Evolutionary conservation across 2,888 invertebrate genomes (phyloP).

Genomic region (Hydrotaea diabolus): DNA sequence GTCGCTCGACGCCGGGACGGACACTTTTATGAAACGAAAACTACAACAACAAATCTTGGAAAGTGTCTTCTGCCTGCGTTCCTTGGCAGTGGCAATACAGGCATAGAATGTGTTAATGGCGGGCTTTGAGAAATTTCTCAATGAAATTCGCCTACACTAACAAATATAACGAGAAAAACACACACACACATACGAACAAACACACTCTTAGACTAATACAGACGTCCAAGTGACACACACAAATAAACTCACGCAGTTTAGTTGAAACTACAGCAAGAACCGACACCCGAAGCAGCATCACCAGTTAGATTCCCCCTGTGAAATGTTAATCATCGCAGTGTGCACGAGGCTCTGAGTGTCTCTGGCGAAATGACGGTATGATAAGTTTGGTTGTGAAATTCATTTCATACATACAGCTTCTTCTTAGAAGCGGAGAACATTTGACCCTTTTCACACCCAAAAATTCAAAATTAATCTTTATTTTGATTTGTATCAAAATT

Average conservation of each 20-base stretch:
- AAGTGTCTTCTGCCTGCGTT: not conserved
- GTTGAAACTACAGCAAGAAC: not conserved
- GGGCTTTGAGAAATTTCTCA: slow-evolving; percentile 73
- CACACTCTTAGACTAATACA: not conserved
- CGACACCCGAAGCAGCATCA: not conserved
- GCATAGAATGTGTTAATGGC: slow-evolving; percentile 51
- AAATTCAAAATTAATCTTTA: no score
- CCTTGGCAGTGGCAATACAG: slow-evolving; percentile 27
- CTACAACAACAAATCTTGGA: not conserved
- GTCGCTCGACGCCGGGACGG: slow-evolving; percentile 3
- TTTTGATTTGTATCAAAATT: no score
- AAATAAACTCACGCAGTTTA: not conserved
- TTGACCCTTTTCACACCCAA: no score
- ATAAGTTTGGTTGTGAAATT: not conserved
- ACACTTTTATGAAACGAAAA: slow-evolving; percentile 13
- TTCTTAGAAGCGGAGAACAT: no score
- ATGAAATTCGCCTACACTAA: slow-evolving; percentile 71
- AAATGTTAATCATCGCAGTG: slow-evolving; percentile 25
- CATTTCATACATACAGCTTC: no score
- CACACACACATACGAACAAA: slow-evolving; percentile 1
- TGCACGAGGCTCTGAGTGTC: not conserved
- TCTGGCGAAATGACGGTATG: not conserved
- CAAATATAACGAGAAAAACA: not conserved
- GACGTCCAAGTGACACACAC: not conserved
- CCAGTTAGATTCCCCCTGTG: not conserved